These are phyloP conservation scores for Sturnira hondurensis DNA, from an alignment of 2,113 vertebrate genomes.

Conservation along the genomic window DNA sequence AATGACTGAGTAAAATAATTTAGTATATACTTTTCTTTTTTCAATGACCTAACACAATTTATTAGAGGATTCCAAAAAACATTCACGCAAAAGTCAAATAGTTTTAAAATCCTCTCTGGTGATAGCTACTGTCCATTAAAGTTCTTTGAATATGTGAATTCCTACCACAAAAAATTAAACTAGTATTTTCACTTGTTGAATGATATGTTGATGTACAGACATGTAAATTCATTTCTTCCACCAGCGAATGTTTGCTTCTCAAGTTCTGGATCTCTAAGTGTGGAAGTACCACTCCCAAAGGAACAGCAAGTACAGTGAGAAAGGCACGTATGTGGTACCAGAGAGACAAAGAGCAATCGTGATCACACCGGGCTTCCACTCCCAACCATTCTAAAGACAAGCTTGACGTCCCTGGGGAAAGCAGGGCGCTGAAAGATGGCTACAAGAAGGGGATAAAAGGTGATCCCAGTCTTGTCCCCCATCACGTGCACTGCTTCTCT, in stretches of 20 bases:
- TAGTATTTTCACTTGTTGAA: neutral
- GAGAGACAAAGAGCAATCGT: neutral
- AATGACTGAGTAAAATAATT: neutral
- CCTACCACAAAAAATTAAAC: neutral
- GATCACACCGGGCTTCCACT: neutral
- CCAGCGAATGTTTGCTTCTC: neutral
- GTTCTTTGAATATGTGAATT: neutral
- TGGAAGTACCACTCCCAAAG: neutral
- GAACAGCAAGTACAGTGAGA: neutral
- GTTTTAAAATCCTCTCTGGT: neutral
- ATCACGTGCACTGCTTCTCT: neutral
- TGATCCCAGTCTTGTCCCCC: neutral
- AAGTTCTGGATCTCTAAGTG: neutral
- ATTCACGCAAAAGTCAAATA: neutral
- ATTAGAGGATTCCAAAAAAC: neutral
- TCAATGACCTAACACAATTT: neutral
- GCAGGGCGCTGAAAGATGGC: accelerated
- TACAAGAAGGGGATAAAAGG: neutral
- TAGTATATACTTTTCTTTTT: neutral
- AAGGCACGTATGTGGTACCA: accelerated
- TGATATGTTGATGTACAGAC: neutral
- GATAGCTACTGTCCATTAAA: neutral
- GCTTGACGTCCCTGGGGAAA: neutral
- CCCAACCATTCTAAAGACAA: neutral
- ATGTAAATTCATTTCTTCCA: neutral